These are phyloP conservation scores for Lacanobia wlatinum DNA, from an alignment of 2,888 invertebrate species.

Conservation along the genomic window DNA sequence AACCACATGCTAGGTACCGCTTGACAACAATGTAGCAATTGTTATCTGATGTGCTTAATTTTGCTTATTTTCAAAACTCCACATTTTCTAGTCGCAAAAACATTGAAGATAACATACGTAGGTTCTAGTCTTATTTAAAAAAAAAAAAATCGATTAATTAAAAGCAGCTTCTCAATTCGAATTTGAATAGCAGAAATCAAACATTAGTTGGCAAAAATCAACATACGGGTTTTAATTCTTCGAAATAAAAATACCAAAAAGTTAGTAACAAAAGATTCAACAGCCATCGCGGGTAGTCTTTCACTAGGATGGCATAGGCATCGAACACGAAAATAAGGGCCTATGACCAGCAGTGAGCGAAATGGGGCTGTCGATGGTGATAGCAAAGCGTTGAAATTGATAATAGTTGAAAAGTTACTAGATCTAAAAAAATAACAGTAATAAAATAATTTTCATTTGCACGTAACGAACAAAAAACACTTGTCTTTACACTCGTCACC, in stretches of 20 bases:
- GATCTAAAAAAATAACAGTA: background rate
- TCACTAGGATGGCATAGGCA: background rate
- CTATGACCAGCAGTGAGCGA: no score
- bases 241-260: background rate
- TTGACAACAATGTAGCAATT: conserved; percentile 7
- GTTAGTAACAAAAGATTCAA: background rate
- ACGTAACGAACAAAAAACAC: conserved; percentile 1
- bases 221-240: no score
- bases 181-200: no score
- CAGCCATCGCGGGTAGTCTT: background rate
- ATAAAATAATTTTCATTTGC: conserved; percentile 18
- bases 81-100: background rate
- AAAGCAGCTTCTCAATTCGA: no score
- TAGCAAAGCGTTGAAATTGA: background rate
- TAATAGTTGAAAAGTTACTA: no score
- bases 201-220: no score
- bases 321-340: no score
- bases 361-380: background rate
- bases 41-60: background rate
- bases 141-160: no score
- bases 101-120: no score
- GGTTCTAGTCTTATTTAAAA: no score
- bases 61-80: background rate
- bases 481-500: conserved; percentile 15
- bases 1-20: conserved; percentile 46